phyloP scores from a whole-genome alignment of 2,888 invertebrate species.

The Oxyteleia sp. region DNA sequence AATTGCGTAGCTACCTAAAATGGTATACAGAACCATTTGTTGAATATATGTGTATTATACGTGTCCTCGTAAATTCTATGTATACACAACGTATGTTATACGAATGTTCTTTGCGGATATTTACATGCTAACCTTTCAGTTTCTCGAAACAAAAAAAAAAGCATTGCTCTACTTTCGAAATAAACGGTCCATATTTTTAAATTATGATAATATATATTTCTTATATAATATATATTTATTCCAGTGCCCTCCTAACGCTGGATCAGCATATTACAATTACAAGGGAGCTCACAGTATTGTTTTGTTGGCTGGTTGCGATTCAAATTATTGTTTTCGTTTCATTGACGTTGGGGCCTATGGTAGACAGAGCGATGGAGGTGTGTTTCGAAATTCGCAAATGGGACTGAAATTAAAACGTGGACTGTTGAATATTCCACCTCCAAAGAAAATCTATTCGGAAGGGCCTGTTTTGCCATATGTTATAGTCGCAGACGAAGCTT shows the following conservation, averaged over 20 bases:
- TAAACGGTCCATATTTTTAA: too few species aligned
- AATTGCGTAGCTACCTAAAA: too few species aligned
- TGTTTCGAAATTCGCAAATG: slow-evolving; percentile 2
- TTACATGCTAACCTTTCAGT: too few species aligned
- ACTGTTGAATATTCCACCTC: not conserved
- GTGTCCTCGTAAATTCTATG: too few species aligned
- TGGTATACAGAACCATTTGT: too few species aligned
- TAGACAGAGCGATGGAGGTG: slow-evolving; percentile 22
- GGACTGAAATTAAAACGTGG: not conserved
- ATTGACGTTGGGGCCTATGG: slow-evolving; percentile 21
- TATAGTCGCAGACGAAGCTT: slow-evolving; percentile 14
- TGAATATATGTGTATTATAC: too few species aligned
- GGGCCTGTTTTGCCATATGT: slow-evolving; percentile 1
- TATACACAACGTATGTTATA: too few species aligned
- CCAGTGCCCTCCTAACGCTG: slow-evolving; percentile 9
- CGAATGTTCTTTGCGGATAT: too few species aligned
- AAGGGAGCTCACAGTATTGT: slow-evolving; percentile 14
- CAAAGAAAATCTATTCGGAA: not conserved
- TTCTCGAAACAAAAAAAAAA: too few species aligned
- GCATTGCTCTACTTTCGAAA: too few species aligned
- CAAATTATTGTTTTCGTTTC: slow-evolving; percentile 6
- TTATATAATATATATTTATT: slow-evolving; percentile 4
- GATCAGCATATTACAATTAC: slow-evolving; percentile 23
- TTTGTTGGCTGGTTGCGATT: slow-evolving; percentile 7
- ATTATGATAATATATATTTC: not conserved